Conservation (phyloP, 2,113 vertebrate species). For the Neolamprologus tretocephalus region DNA sequence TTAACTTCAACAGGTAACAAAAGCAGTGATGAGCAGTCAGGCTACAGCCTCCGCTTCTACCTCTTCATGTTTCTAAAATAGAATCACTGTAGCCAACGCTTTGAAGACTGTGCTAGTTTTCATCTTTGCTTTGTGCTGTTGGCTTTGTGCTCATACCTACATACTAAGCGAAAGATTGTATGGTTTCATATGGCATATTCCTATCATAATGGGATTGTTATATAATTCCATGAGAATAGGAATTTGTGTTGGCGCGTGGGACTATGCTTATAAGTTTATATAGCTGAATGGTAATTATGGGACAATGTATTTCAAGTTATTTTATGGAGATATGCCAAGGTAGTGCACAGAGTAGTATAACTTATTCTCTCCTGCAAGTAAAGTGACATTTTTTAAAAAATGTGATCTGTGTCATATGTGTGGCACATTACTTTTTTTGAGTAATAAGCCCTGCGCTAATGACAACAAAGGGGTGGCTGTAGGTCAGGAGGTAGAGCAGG, state of each 20-base stretch:
- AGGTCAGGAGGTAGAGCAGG: neutral
- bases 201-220: neutral
- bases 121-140: neutral
- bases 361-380: neutral
- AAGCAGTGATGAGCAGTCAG: neutral
- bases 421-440: neutral
- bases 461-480: neutral
- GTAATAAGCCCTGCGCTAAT: neutral
- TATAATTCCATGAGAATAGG: neutral
- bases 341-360: neutral
- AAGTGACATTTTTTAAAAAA: rapidly evolving
- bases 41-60: neutral
- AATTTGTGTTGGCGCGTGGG: neutral
- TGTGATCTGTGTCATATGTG: neutral
- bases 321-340: neutral
- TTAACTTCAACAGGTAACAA: neutral
- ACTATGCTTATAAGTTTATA: neutral
- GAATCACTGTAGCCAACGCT: neutral
- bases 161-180: neutral
- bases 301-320: neutral
- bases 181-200: neutral
- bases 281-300: neutral
- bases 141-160: neutral
- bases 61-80: neutral
- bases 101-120: neutral